A percentile compares a stretch with the other conserved stretches of the same genome.
Evolutionary conservation across 2,888 invertebrate species (phyloP).

Genomic region (Himalopsyche anomala): DNA sequence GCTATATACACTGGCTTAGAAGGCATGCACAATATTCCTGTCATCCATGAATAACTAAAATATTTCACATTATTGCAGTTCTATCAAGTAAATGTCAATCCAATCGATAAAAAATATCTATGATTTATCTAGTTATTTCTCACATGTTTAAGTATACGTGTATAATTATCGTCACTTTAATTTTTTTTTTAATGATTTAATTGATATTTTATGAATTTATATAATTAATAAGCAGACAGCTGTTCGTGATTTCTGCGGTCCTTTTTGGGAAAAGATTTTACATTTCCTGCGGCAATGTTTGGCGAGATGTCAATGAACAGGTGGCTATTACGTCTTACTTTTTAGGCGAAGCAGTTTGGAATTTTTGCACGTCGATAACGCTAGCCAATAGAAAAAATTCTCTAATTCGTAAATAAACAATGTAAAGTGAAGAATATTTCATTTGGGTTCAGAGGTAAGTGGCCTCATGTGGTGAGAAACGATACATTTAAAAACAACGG

Average conservation of each 20-base stretch:
- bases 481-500: not conserved
- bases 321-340: conserved; percentile 25
- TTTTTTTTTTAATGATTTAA: too few relatives aligned
- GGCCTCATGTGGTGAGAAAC: conserved; percentile 6
- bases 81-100: too few relatives aligned
- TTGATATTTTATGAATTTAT: too few relatives aligned
- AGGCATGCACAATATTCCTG: too few relatives aligned
- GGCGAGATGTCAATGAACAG: conserved; percentile 37
- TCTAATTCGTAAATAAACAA: conserved; percentile 38
- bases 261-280: conserved; percentile 31
- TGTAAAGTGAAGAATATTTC: conserved; percentile 22
- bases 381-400: conserved; percentile 17
- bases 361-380: conserved; percentile 42
- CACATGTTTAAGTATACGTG: too few relatives aligned
- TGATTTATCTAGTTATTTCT: too few relatives aligned
- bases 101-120: too few relatives aligned
- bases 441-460: conserved; percentile 19
- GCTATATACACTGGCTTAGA: too few relatives aligned
- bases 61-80: too few relatives aligned
- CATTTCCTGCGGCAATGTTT: conserved; percentile 35
- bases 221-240: not conserved
- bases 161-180: too few relatives aligned
- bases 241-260: conserved; percentile 7
- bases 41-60: too few relatives aligned
- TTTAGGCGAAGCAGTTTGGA: conserved; percentile 29